A percentile compares a stretch with the other conserved stretches of the same genome.
Conservation (phyloP, 2,888 invertebrate genomes). For the Polydrusus pterygomalis region DNA sequence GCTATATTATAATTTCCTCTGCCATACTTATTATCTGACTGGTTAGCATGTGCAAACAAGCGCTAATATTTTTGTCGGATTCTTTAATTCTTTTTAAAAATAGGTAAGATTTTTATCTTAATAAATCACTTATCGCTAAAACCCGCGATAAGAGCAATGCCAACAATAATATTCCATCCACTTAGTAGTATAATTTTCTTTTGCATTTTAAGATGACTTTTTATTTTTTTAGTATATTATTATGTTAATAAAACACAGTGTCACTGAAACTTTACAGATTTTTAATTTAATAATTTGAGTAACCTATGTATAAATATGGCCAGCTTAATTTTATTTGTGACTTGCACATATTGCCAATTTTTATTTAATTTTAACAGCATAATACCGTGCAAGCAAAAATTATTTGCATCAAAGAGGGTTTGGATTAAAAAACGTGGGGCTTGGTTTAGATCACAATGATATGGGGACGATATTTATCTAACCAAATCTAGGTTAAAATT, state of each 20-base stretch:
- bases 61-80: constrained; percentile 10
- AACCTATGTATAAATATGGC: too few species aligned
- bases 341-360: too few species aligned
- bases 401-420: too few species aligned
- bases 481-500: too few species aligned
- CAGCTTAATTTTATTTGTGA: too few species aligned
- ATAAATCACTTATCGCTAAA: constrained; percentile 9
- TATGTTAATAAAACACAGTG: constrained; percentile 4
- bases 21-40: not conserved
- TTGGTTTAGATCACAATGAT: too few species aligned
- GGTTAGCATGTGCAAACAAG: constrained; percentile 11
- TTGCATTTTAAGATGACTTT: constrained; percentile 1
- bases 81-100: not conserved
- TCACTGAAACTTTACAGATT: too few species aligned
- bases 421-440: too few species aligned
- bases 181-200: not conserved
- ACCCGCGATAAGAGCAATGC: not conserved
- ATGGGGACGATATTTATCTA: too few species aligned
- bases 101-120: constrained; percentile 1
- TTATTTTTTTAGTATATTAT: not conserved
- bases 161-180: constrained; percentile 5
- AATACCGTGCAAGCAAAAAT: too few species aligned
- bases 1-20: not conserved
- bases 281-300: too few species aligned
- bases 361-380: too few species aligned